A percentile compares a stretch with the other conserved stretches of the same genome.
Conservation (phyloP, 2,888 invertebrate genomes). For the Caenorhabditis macrosperma region DNA sequence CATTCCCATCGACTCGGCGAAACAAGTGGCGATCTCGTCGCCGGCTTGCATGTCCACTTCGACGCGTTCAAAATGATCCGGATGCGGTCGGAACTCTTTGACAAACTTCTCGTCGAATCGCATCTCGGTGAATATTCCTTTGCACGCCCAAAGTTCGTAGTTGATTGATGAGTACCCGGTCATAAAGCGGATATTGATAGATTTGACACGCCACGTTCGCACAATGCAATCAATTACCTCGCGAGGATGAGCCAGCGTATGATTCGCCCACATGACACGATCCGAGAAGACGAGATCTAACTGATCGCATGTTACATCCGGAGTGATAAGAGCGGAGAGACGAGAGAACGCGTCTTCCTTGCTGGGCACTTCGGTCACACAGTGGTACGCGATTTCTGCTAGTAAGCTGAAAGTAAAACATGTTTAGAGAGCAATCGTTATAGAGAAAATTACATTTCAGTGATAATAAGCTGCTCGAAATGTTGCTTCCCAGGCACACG, state of each 20-base stretch:
- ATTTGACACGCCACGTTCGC: conserved; percentile 33
- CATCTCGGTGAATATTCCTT: conserved; percentile 42
- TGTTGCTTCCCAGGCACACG: not conserved
- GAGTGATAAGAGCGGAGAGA: conserved; percentile 10
- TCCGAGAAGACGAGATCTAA: conserved; percentile 58
- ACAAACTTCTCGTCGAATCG: conserved; percentile 47
- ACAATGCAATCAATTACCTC: conserved; percentile 55
- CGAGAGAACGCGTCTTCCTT: conserved; percentile 30
- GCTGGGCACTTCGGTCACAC: conserved; percentile 2
- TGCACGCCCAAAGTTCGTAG: conserved; percentile 19
- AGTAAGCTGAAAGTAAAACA: conserved; percentile 20
- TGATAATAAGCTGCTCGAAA: conserved; percentile 43
- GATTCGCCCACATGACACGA: conserved; percentile 31
- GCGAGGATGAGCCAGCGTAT: conserved; percentile 40
- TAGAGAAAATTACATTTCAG: conserved; percentile 35
- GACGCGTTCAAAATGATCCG: conserved; percentile 33
- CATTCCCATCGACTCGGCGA: conserved; percentile 50
- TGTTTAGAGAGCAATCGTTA: not conserved
- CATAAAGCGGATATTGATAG: conserved; percentile 46
- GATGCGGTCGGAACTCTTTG: conserved; percentile 16
- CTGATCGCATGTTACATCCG: conserved; percentile 31
- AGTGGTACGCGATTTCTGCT: conserved; percentile 38
- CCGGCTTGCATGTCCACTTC: conserved; percentile 49
- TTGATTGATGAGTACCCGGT: conserved; percentile 48
- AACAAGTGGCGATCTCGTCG: conserved; percentile 47